Evolutionary conservation across 1,140 invertebrate genomes (phyloP), one percentile per base, ranked within the genome.

Genomic region (Drosophila orena): DNA sequence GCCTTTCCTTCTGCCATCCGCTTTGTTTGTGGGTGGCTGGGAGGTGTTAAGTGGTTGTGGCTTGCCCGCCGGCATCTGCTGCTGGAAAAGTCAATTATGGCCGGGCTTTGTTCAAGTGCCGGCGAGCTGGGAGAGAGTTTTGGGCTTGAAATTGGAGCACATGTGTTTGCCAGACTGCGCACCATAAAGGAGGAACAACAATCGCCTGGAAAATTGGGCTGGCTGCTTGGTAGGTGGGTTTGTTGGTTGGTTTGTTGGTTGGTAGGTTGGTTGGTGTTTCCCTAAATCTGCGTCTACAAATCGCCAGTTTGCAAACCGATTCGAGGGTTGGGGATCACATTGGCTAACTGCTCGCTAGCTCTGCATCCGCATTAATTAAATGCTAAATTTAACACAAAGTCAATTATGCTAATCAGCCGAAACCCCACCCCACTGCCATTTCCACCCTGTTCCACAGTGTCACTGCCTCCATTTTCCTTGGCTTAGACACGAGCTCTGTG

Each of bases 321-420:
- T 22, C 40, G 8, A n/a, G 35, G 42, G 27, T 59, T 42, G 20
- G 37, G 54, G 57, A 59, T 61, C 38, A 24, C 35, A 8, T 20
- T 27, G 24, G 24, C 20, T 56, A 54, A 60, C 40, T 60, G 44
- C 66, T 64, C 72, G 75, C 46, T 47, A 49, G 69, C 57, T n/a
- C 34, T 42, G 60, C 77, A 47, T 50, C 44, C 84, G 76, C 86
- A 86, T 86, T 86, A 86, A 88, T 86, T 86, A 86, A 88, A 86
- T 72, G 83, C 83, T 86, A 89, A 86, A 86, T 86, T 89, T 86
- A 86, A 86, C 84, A 69, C 79, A 79, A 69, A 89, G 84, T 86
- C 79, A 89, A 89, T 86, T 86, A 86, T 86, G 83, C 84, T 86
- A 86, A 86, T 79, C 83, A 86, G 79, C 53, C 61, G 61, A 69